Evolutionary conservation across 2,113 vertebrate genomes (phyloP).

Genomic region (Eonycteris spelaea): DNA sequence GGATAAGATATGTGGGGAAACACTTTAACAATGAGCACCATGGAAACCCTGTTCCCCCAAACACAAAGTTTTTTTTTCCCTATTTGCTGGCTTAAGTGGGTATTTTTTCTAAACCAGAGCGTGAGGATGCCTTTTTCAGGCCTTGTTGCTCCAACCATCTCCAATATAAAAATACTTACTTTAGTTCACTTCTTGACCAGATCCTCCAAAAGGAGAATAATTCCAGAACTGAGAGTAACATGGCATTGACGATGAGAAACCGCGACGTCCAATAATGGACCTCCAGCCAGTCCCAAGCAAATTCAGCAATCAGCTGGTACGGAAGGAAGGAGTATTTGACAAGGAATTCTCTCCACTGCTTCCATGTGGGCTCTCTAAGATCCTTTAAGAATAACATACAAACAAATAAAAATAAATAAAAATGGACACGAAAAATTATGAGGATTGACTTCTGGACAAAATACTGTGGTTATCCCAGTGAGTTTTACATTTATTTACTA

Average conservation of each 20-base stretch:
- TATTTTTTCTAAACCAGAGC: not conserved
- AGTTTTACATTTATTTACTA: not conserved
- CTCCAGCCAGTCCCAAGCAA: conserved; percentile 95
- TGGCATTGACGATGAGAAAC: conserved; percentile 93
- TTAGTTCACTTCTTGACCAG: conserved; percentile 88
- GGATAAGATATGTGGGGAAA: not conserved
- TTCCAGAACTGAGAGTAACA: conserved; percentile 92
- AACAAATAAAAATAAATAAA: not conserved
- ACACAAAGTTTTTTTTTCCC: not conserved
- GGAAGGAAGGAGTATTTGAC: conserved; percentile 92
- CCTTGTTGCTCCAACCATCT: not conserved
- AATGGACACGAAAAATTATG: not conserved
- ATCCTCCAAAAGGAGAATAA: conserved; percentile 90
- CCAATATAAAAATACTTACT: conserved; percentile 79
- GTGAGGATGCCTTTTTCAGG: not conserved
- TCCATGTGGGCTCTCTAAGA: conserved; percentile 87
- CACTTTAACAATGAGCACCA: not conserved
- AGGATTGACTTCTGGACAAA: not conserved
- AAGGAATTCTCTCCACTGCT: conserved; percentile 93
- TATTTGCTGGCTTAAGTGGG: not conserved
- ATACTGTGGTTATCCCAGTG: not conserved
- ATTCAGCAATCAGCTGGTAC: conserved; percentile 95
- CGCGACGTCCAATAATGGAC: conserved; percentile 96
- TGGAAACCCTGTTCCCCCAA: not conserved
- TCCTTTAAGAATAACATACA: conserved; percentile 63